Evolutionary conservation across 2,113 vertebrate species (phyloP), one percentile per base, ranked within the genome.

Genomic region (Gambusia affinis): DNA sequence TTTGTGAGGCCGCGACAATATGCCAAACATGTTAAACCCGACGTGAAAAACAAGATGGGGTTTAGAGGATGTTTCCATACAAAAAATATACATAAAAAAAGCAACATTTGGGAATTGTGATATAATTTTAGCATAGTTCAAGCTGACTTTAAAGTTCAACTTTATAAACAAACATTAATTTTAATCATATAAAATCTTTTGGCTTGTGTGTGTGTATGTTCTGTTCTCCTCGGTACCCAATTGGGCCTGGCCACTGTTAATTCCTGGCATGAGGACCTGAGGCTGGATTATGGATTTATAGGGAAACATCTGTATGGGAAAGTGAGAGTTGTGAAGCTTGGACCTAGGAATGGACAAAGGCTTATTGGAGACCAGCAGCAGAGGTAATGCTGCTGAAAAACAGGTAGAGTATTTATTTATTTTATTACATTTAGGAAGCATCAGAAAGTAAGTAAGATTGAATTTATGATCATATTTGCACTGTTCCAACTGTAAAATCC

Each of bases 271-370:
- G 81, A 89, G 77, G 88, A 74, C 78, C 70, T 82, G 93, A 90
- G 90, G 90, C 76, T 86, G 91, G 95, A 95, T 95, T 94, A 95
- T 72, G 31, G 72, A 81, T 57, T 79, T 83, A 78, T 87, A 88
- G 81, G 75, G 87, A 90, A 94, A 95, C 91, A 92, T 91, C 92
- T 95, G 93, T 85, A 92, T 66, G 31, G 73, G 61, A 81, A 91
- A 89, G 81, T 76, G 64, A 80, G 19, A 73, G 73, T 33, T 51
- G 60, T 70, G 67, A 73, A 62, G 12, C 68, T 69, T 37, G 51
- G 47, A 70, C 64, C 51, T 30, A 28, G 39, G 69, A 80, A 80
- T 60, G n/a, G 31, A 75, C 63, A 30, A 65, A 37, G 28, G 63
- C 12, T 27, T 75, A 67, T 54, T 30, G 66, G 12, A 35, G 44